Conservation (phyloP, 2,797 vertebrate species). For the Enteromius mattozi region DNA sequence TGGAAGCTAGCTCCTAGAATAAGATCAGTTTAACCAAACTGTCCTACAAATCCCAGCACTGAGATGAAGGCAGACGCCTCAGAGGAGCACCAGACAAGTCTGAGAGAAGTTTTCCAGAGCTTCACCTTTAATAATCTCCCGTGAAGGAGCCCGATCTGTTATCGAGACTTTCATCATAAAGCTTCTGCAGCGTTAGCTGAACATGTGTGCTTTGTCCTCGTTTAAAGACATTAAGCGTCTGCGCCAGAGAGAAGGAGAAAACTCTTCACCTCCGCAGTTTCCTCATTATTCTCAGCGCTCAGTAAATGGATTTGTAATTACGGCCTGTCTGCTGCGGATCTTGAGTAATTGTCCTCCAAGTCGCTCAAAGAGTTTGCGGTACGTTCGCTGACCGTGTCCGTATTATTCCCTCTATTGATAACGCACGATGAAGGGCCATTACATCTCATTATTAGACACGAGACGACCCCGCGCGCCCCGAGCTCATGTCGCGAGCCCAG, state of each 20-base stretch:
- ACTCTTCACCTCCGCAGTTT: slow-evolving; percentile 32
- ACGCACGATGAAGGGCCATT: slow-evolving; percentile 27
- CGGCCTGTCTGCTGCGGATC: slow-evolving; percentile 48
- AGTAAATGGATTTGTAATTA: slow-evolving; percentile 62
- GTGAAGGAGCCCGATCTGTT: not conserved
- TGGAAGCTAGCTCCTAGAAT: not conserved
- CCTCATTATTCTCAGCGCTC: slow-evolving; percentile 43
- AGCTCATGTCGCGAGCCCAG: no score
- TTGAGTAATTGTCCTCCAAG: slow-evolving; percentile 54
- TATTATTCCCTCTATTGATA: slow-evolving; percentile 53
- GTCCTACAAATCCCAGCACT: not conserved
- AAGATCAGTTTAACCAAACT: not conserved
- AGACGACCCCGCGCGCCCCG: not conserved
- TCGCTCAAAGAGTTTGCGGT: slow-evolving; percentile 44
- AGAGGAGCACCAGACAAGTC: slow-evolving; percentile 2
- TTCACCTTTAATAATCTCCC: slow-evolving; percentile 28
- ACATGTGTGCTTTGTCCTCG: slow-evolving; percentile 21
- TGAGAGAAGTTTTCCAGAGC: slow-evolving; percentile 3
- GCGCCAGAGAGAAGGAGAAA: not conserved
- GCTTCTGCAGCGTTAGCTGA: slow-evolving; percentile 34
- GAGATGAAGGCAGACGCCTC: not conserved
- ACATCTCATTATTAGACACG: slow-evolving; percentile 7
- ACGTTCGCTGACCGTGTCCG: slow-evolving; percentile 5
- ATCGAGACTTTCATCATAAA: slow-evolving; percentile 29
- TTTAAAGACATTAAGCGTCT: slow-evolving; percentile 24